Evolutionary conservation across 2,888 invertebrate genomes (phyloP), one percentile per base, ranked within the genome.

Genomic region (Orchesellides sinensis): DNA sequence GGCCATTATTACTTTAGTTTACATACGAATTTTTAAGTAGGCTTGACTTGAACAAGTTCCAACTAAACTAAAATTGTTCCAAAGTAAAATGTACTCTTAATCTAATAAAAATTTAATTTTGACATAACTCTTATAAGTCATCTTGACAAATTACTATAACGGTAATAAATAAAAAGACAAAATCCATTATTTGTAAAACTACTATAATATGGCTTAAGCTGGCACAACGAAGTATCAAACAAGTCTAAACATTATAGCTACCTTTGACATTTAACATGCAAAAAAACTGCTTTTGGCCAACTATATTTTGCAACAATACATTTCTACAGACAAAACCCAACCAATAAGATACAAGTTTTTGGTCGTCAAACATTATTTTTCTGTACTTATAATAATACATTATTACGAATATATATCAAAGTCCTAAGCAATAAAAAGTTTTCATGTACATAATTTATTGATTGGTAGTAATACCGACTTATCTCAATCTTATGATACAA

Each of bases 331-430:
- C n/a, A n/a, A n/a, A n/a, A n/a, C n/a, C n/a, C n/a, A n/a, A n/a
- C n/a, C n/a, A n/a, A n/a, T n/a, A n/a, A n/a, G n/a, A n/a, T 75
- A 75, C 66, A 8, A 14, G 14, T 32, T 66, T 54, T 75, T 75
- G 75, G 75, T 75, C 75, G 75, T 66, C 75, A 75, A 75, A n/a
- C 56, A 75, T 54, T n/a, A n/a, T n/a, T n/a, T n/a, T 66, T 75
- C 75, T 66, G 35, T 75, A 75, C 75, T 27, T 75, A 74, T 6
- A 23, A 23, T 65, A 52, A 14, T 19, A 54, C 12, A 25, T 17
- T 49, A 70, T 40, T 35, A 61, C 59, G 23, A 61, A 65, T 61
- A 74, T 49, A 25, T 73, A 74, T 52, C 74, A 63, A 74, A 74
- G 74, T 49, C 19, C 72, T 47, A 47, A 61, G 56, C 12, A 19